Base-by-base conservation (phyloP, 2,888 invertebrate species). In the Dromius quadrimaculatus region DNA sequence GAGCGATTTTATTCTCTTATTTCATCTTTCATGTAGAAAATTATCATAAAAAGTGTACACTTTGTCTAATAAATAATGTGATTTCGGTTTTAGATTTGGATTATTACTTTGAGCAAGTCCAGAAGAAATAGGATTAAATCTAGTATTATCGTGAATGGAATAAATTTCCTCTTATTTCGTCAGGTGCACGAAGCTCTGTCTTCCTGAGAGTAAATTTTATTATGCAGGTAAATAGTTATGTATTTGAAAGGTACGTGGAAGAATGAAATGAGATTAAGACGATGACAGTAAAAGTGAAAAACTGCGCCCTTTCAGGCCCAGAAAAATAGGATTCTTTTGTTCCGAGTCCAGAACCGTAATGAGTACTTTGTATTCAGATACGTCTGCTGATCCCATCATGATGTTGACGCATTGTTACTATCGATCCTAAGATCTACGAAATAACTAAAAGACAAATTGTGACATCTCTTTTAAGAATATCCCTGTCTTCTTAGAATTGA, bases 301-400 rank as follows among this genome's bases (percentile, higher is more conserved):
- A 54, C 32, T 54, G 28, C 28, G 23, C 50, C 50, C 50, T 54
- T 54, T 54, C 50, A 54, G 6, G 13, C 15, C 41, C 41, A 41
- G 41, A 28, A 28, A 47, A 20, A 23, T 54, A 28, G 50, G 15
- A 54, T 54, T 28, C 50, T 22, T 28, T 54, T 54, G 50, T 54
- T 54, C 15, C 23, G 13, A 15, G 50, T 6, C 23, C 28, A 54
- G 50, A 23, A 9, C 50, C 28, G 50, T 54, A 54, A 54, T 54
- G 50, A 54, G 50, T 54, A 54, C 50, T 54, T 54, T 54, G 50
- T 54, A 54, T 54, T 54, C 50, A 54, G 50, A 54, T 54, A 9
- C 28, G 13, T 54, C 13, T 9, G 50, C 28, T 23, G 50, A 54
- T 54, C 28, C 23, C 28, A 54, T 54, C 50, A 15, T 13, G 13